Percentiles rank a stretch among this genome's conserved stretches.
These are phyloP conservation scores for Acheta domesticus DNA, from an alignment of 2,888 invertebrate genomes.

Conservation along the genomic window DNA sequence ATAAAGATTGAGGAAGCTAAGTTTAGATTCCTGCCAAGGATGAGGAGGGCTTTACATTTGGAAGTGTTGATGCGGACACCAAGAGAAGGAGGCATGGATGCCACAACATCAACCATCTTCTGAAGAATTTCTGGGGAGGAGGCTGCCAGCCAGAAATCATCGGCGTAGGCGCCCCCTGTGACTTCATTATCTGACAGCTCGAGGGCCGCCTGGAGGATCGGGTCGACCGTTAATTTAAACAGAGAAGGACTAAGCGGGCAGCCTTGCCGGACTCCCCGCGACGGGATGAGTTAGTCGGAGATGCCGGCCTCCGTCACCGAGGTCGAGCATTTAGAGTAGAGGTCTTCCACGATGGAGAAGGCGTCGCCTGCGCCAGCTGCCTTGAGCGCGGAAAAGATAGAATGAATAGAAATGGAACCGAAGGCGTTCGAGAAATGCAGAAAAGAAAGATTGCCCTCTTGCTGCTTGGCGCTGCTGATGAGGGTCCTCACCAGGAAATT, in stretches of 20 bases:
- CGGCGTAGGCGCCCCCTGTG: no score
- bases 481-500: background rate
- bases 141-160: no score
- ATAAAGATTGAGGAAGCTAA: no score
- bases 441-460: background rate
- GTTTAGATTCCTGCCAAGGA: no score
- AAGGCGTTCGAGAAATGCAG: background rate
- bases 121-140: no score
- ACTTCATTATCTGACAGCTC: no score
- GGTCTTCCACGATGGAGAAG: background rate
- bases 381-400: background rate
- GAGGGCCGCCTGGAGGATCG: background rate
- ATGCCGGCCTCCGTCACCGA: background rate
- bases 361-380: rapidly evolving
- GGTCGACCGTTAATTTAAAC: background rate
- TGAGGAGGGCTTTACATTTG: no score
- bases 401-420: background rate
- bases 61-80: no score
- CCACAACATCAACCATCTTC: no score
- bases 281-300: background rate
- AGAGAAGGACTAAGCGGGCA: background rate
- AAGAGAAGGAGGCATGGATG: no score
- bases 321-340: background rate
- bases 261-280: background rate
- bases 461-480: background rate